Evolutionary conservation across 2,113 vertebrate species (phyloP), one percentile per base, ranked within the genome.

Genomic region (Pheucticus melanocephalus): DNA sequence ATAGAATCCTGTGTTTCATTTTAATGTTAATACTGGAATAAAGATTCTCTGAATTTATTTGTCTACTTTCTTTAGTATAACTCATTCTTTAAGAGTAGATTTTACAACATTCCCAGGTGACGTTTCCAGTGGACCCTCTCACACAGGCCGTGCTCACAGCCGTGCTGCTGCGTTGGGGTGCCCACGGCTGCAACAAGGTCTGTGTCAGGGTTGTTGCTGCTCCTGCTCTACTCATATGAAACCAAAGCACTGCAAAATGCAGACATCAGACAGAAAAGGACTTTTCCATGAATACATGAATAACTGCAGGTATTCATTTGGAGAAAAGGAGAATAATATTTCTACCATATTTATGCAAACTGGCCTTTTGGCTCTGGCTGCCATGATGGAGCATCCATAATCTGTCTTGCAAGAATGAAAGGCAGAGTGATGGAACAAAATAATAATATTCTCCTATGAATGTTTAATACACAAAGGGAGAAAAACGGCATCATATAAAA

Each of bases 161-260:
- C 10, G 0, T 2, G 8, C 19, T 3, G 6, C 6, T 51, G n/a
- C 2, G 2, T 10, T 2, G 1, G 9, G 8, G 17, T 23, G 20
- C n/a, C 45, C 30, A 12, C 0, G 1, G 23, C 5, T 31, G n/a
- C n/a, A 42, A 19, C 2, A n/a, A 22, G 53, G 37, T 56, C 39
- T n/a, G 16, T 35, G 25, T 11, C n/a, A 72, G 53, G 18, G 40
- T 3, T 59, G 27, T 11, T 82, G 66, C 48, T 86, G 11, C 61
- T 85, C 21, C n/a, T 82, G 53, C 63, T 72, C 54, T 88, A 59
- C n/a, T 65, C 3, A 0, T 8, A 1, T 12, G 54, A 60, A 69
- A n/a, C 8, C 45, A 37, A 12, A 12, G 18, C 18, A 18, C 13
- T 81, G 25, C 14, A 23, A 73, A 19, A 12, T 82, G 35, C 30